Base-by-base conservation (phyloP, 2,113 vertebrate genomes). In the Poeciliopsis prolifica region DNA sequence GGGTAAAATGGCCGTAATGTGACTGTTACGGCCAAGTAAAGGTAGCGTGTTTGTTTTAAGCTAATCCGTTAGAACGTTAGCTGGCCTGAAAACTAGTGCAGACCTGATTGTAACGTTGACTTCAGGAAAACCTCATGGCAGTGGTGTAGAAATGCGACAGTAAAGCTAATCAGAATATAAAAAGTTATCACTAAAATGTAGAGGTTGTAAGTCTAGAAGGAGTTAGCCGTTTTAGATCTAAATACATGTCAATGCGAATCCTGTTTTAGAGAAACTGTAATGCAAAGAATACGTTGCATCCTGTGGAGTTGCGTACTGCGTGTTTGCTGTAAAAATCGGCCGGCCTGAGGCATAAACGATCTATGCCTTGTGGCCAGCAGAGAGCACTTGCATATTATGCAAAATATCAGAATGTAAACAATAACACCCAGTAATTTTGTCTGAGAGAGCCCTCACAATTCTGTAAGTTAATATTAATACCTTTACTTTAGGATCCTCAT, bases 51-150 rank as follows among this genome's bases (percentile, higher is more conserved):
- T 58, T 58, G 51, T 58, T 58, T 64, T 61, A 3, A 33, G 62
- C 61, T 30, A 31, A 26, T 3, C 15, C 8, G 37, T 72, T 31
- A 10, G 17, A 42, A 30, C 26, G 62, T 65, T 26, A 28, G 51
- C n/a, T 70, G 70, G 67, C 60, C 62, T 62, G 68, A 61, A 13
- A 22, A 30, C 10, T 29, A 48, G 12, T 44, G 60, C 58, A 42
- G 33, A 51, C n/a, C 31, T 61, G n/a, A 31, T 3, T 35, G 19
- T 30, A 13, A 70, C 33, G 28, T 10, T 10, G 61, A 42, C 33
- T 33, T 35, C n/a, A 42, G 24, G 72, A 26, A 61, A 17, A 19
- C 28, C 28, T 19, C 22, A n/a, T n/a, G 11, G n/a, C 24, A 10
- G 1, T 9, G 51, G 8, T 24, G 11, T n/a, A 3, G 0, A n/a